Conservation (phyloP, 2,888 invertebrate genomes). For the Leptopilina syphax region DNA sequence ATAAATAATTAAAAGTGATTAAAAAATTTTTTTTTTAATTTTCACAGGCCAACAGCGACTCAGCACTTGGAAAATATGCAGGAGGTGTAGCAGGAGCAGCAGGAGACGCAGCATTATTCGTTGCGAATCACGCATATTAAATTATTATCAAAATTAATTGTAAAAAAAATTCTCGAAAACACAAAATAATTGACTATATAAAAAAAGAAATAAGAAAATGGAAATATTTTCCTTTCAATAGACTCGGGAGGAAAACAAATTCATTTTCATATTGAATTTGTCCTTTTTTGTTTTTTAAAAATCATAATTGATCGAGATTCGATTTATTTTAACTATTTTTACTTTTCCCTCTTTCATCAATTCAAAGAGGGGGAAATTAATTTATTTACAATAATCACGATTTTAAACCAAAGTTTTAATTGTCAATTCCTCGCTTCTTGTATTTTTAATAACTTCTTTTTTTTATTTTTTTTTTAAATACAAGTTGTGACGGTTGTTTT, state of each 20-base stretch:
- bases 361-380: neutral
- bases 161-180: conserved; percentile 13
- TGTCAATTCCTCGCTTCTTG: conserved; percentile 45
- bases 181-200: neutral
- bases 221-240: neutral
- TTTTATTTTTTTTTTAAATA: conserved; percentile 39
- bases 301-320: conserved; percentile 12
- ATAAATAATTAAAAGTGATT: neutral
- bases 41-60: conserved; percentile 92
- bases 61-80: conserved; percentile 94
- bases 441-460: conserved; percentile 39
- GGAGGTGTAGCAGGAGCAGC: conserved; percentile 93
- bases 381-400: neutral
- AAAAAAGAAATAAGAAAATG: neutral
- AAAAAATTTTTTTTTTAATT: conserved; percentile 39
- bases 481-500: conserved; percentile 39
- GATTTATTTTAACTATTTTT: neutral
- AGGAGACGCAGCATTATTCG: conserved; percentile 92
- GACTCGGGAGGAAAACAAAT: neutral
- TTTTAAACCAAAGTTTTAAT: conserved; percentile 6
- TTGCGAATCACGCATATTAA: conserved; percentile 98
- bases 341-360: neutral
- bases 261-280: neutral
- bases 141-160: conserved; percentile 40
- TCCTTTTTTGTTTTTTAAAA: neutral